phyloP scores from a whole-genome alignment of 2,797 vertebrate genomes.

The Lacerta viridis region DNA sequence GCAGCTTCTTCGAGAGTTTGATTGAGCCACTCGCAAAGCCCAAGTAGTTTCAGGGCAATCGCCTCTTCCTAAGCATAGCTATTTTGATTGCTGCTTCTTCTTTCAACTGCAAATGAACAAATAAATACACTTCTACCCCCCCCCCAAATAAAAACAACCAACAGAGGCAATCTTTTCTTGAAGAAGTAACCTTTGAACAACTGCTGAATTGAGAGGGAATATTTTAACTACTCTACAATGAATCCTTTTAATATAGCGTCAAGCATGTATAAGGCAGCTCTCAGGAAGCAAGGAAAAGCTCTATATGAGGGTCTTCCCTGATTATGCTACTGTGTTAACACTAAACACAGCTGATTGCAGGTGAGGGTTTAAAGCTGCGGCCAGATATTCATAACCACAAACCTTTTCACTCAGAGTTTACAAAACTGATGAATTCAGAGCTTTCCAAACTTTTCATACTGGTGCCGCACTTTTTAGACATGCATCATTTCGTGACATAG shows the following conservation, averaged over 20 bases:
- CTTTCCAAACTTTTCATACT: no score
- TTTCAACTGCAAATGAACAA: not conserved
- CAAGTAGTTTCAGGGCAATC: not conserved
- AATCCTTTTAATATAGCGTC: not conserved
- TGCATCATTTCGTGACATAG: no score
- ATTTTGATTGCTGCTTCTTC: not conserved
- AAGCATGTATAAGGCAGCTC: not conserved
- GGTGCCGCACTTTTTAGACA: no score
- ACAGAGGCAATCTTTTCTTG: no score
- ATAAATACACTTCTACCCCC: not conserved
- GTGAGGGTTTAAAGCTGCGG: not conserved
- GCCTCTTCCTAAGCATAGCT: not conserved
- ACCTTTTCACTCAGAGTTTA: not conserved
- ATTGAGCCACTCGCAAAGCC: not conserved
- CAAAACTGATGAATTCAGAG: not conserved
- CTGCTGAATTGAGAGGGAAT: not conserved
- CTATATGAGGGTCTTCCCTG: not conserved
- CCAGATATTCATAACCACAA: not conserved
- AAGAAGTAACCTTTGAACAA: not conserved
- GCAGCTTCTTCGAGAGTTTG: not conserved
- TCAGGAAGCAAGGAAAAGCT: not conserved
- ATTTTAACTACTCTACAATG: not conserved
- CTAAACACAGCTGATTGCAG: slow-evolving; percentile 8
- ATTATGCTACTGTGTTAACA: not conserved
- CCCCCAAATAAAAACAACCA: not conserved